These are phyloP conservation scores for Colistium nudipinnis DNA, from an alignment of 2,113 vertebrate genomes.

Conservation along the genomic window DNA sequence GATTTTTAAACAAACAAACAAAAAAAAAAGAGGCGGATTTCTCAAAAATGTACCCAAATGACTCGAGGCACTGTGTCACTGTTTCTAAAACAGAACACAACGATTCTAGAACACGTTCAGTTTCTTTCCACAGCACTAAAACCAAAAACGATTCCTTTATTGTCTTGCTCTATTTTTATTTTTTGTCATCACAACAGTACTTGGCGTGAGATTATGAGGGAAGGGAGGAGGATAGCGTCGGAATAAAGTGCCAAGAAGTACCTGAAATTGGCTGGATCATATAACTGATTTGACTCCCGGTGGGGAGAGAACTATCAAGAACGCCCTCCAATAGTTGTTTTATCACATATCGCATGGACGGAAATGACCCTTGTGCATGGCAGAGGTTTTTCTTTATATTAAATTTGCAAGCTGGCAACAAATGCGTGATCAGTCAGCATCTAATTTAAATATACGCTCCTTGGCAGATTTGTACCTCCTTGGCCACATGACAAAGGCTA, in stretches of 20 bases:
- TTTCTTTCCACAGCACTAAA: neutral
- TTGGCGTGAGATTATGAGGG: neutral
- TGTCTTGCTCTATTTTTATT: neutral
- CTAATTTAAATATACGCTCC: conserved; percentile 44
- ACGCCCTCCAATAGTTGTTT: conserved; percentile 34
- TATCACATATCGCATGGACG: conserved; percentile 38
- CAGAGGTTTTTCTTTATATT: conserved; percentile 8
- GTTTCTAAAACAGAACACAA: conserved; percentile 1
- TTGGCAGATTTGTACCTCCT: conserved; percentile 43
- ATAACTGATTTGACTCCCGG: neutral
- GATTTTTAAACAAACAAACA: neutral
- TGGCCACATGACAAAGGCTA: conserved; percentile 47
- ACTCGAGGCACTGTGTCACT: too few relatives aligned
- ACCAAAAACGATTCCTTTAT: conserved; percentile 7
- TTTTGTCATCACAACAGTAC: neutral
- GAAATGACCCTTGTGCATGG: conserved; percentile 29
- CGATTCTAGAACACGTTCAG: neutral
- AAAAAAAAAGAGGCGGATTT: neutral
- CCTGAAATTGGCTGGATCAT: conserved; percentile 22
- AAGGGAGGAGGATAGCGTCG: neutral
- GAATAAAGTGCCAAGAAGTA: neutral
- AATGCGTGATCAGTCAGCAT: conserved; percentile 33
- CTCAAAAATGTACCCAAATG: neutral
- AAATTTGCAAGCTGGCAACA: conserved; percentile 53
- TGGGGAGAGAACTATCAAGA: neutral